Conservation (phyloP, 2,888 invertebrate genomes). For the Amphipoea oculea region DNA sequence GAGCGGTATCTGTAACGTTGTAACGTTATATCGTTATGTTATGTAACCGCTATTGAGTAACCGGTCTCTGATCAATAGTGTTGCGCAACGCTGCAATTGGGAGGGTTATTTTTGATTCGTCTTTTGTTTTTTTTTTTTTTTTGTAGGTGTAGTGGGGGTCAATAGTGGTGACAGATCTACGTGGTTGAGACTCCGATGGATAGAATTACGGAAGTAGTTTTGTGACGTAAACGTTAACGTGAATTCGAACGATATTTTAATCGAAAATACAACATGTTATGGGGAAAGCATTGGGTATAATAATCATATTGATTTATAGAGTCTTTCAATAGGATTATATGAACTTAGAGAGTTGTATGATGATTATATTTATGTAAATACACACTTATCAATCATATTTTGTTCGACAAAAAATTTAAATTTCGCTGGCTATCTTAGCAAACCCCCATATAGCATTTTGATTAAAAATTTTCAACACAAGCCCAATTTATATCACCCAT, state of each 20-base stretch:
- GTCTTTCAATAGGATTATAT: too few relatives aligned
- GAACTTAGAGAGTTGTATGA: too few relatives aligned
- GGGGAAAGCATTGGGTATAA: too few relatives aligned
- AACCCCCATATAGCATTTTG: too few relatives aligned
- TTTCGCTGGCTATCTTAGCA: too few relatives aligned
- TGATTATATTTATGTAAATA: too few relatives aligned
- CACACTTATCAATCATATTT: too few relatives aligned
- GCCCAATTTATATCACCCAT: background rate
- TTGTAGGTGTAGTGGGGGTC: background rate
- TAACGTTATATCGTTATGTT: constrained; percentile 60
- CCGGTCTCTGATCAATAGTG: constrained; percentile 37
- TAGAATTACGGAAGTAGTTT: background rate
- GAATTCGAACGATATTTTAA: background rate
- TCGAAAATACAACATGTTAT: background rate
- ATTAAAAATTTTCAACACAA: too few relatives aligned
- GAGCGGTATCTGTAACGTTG: constrained; percentile 73
- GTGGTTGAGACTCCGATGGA: too few relatives aligned
- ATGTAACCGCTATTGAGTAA: constrained; percentile 72
- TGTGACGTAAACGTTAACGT: background rate
- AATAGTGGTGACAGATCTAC: background rate
- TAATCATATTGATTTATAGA: too few relatives aligned
- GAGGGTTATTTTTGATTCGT: constrained; percentile 42
- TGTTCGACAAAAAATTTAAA: too few relatives aligned
- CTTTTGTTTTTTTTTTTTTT: constrained; percentile 25
- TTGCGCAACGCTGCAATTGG: constrained; percentile 38